Base-by-base conservation (phyloP, 2,888 invertebrate species). In the Pseudococcus longispinus region DNA sequence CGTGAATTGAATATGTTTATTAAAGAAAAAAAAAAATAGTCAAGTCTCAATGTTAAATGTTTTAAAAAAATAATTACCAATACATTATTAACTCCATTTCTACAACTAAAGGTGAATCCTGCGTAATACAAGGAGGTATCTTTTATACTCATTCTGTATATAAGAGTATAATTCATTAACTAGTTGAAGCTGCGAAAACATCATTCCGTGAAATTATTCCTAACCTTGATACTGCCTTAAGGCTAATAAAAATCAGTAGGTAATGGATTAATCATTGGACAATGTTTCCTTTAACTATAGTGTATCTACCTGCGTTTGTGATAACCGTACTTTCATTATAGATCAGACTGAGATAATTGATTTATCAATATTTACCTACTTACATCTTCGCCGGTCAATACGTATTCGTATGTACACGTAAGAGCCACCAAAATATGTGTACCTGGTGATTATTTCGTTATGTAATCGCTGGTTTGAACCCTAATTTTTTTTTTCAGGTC, bases 191-290 rank as follows among this genome's bases (percentile, higher is more conserved):
- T 74, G 74, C 18, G 37, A 74, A 74, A 74, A 74, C 29, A 37
- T 74, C 74, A 74, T 32, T 74, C 65, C 74, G 74, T 74, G 74
- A 74, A 74, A 74, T 74, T 74, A 74, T 74, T 32, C 74, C 32
- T 32, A 74, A 74, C 74, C 74, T 74, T 74, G 74, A 32, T 74
- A 74, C 32, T 18, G n/a, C n/a, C 74, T 74, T 74, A 74, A 74
- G 74, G 74, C 74, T 74, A 74, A 74, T 37, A 37, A 32, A 74
- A 37, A 74, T 74, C 74, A 74, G 74, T 74, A 74, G 74, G 74
- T 74, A 37, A 74, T 74, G 74, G 74, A 74, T 74, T 74, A 74
- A 74, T 74, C 74, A 74, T 32, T 74, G 37, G 29, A 74, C 74
- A 74, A 74, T 37, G 74, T 37, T 74, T 74, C 74, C 74, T 74